phyloP scores from a whole-genome alignment of 2,113 vertebrate species.

The Polypterus senegalus region DNA sequence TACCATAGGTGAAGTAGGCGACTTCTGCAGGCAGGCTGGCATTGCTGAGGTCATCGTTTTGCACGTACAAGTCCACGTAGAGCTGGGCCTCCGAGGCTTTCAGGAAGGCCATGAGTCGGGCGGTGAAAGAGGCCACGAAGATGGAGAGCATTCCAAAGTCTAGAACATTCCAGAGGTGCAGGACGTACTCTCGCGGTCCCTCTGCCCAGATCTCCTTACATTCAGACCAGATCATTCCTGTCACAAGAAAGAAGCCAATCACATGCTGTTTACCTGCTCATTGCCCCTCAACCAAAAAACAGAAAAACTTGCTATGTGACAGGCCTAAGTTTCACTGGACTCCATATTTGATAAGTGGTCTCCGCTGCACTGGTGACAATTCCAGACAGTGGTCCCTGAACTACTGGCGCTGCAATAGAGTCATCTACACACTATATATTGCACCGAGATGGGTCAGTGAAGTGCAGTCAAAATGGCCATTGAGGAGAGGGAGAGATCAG shows the following conservation, averaged over 20 bases:
- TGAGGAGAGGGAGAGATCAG: too few species aligned
- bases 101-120: constrained; percentile 89
- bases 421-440: too few species aligned
- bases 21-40: constrained; percentile 81
- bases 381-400: too few species aligned
- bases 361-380: too few species aligned
- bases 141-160: constrained; percentile 96
- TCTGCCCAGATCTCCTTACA: constrained; percentile 95
- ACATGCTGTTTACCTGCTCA: neutral
- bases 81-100: constrained; percentile 86
- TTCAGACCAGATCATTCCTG: constrained; percentile 97
- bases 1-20: constrained; percentile 89
- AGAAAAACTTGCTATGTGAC: too few species aligned
- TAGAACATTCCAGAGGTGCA: constrained; percentile 91
- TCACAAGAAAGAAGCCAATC: neutral
- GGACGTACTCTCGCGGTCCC: constrained; percentile 77
- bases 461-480: too few species aligned
- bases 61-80: constrained; percentile 79
- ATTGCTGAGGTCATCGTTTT: constrained; percentile 66
- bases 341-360: too few species aligned
- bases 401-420: too few species aligned
- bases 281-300: too few species aligned
- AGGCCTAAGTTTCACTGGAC: too few species aligned
- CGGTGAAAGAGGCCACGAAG: constrained; percentile 87
- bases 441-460: too few species aligned